Percentiles rank a stretch among this genome's conserved stretches.
These are phyloP conservation scores for Carcinoscorpius rotundicauda DNA, from an alignment of 1,140 invertebrate species.

Conservation along the genomic window DNA sequence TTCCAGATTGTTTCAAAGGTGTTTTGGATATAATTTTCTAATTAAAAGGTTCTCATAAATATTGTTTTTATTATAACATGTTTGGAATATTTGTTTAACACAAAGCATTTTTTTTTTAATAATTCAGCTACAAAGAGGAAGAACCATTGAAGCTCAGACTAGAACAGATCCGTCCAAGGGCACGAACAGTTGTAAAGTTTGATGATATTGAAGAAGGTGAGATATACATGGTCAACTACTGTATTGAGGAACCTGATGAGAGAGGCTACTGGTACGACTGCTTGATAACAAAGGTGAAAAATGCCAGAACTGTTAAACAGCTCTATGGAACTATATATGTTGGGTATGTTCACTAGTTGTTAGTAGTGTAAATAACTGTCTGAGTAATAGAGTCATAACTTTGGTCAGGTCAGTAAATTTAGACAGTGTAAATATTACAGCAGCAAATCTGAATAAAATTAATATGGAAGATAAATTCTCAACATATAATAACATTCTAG, in stretches of 20 bases:
- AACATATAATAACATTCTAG: too few species aligned
- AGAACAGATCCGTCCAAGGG: slow-evolving; percentile 49
- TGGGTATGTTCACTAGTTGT: slow-evolving; percentile 26
- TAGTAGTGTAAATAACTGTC: background rate
- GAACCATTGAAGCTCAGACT: slow-evolving; percentile 35
- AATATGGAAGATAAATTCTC: too few species aligned
- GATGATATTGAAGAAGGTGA: slow-evolving; percentile 46
- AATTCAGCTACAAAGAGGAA: slow-evolving; percentile 36
- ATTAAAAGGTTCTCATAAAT: too few species aligned
- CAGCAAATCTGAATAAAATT: too few species aligned
- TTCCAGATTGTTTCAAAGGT: too few species aligned
- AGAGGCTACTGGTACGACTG: slow-evolving; percentile 63
- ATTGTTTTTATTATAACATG: too few species aligned
- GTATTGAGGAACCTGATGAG: slow-evolving; percentile 51
- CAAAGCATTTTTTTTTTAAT: too few species aligned
- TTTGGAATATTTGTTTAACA: too few species aligned
- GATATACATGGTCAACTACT: slow-evolving; percentile 60
- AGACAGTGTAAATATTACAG: too few species aligned
- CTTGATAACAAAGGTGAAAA: slow-evolving; percentile 35
- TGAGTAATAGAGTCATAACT: too few species aligned
- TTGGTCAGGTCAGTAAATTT: too few species aligned
- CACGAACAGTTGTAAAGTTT: slow-evolving; percentile 41
- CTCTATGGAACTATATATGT: slow-evolving; percentile 32
- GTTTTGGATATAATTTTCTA: too few species aligned
- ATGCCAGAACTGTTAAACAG: slow-evolving; percentile 31